Evolutionary conservation across 2,113 vertebrate genomes (phyloP), one percentile per base, ranked within the genome.

Genomic region (Dermatemys mawii): DNA sequence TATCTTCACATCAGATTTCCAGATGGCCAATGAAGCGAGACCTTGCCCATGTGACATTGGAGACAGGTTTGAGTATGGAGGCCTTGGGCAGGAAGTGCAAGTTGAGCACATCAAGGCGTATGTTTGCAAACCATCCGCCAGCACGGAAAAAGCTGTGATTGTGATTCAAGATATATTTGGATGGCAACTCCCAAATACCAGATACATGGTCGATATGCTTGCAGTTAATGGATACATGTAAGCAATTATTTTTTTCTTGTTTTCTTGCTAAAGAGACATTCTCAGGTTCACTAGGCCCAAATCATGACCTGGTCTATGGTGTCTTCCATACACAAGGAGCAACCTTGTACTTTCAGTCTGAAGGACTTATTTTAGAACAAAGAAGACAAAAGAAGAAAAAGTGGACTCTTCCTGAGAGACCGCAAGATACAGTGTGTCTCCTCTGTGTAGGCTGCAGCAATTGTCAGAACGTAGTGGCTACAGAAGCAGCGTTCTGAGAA

Each of bases 161-260:
- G 98, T 99, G 63, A 98, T 99, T 89, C 99, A 99, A 41, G 98
- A 99, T 81, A 97, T 98, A 35, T 99, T 83, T 88, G 99, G 98
- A 63, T 98, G 98, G 99, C 96, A 98, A 82, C 95, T 99, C 60
- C 98, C 99, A 85, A 99, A 99, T 89, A 99, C 98, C 3, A 98
- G 99, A 98, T 99, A 98, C 76, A 99, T 98, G 57, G 98, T 98
- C 24, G 99, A 99, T 87, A 98, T 99, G 98, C 96, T 99, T 17
- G 96, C 98, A 13, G 81, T 97, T 53, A 98, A 98, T 67, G 98
- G 99, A 97, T 99, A 98, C 96, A 96, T 95, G 98, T 98, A 96
- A 32, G 97, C 95, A 78, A 87, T 54, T 75, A 26, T 55, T 35
- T 17, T 17, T 7, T 5, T 79, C 3, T 41, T 93, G 21, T 78